These are phyloP conservation scores for Cydia strobilella DNA, from an alignment of 1,140 invertebrate species.

Conservation along the genomic window DNA sequence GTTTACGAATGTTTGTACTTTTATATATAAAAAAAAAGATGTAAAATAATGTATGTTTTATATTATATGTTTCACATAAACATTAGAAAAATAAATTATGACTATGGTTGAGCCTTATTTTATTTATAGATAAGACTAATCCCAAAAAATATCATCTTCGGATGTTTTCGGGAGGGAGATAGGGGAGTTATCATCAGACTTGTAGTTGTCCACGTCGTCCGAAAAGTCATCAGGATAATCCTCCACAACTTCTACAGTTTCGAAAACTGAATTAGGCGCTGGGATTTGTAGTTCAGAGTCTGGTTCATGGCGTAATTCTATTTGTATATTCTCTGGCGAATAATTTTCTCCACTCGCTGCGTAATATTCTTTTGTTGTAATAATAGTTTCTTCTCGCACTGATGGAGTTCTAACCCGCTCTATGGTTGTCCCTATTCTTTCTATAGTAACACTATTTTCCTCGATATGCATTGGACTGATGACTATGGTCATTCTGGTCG, in stretches of 20 bases:
- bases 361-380: constrained; percentile 47
- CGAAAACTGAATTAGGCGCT: neutral
- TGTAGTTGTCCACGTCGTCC: constrained; percentile 61
- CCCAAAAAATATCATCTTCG: constrained; percentile 70
- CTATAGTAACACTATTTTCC: constrained; percentile 18
- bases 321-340: constrained; percentile 31
- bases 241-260: neutral
- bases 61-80: constrained; percentile 57
- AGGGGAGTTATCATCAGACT: constrained; percentile 54
- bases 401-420: constrained; percentile 31
- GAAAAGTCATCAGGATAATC: constrained; percentile 64
- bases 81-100: constrained; percentile 68
- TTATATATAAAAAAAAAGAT: constrained; percentile 62
- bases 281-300: constrained; percentile 18
- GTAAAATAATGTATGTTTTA: constrained; percentile 64
- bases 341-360: constrained; percentile 53
- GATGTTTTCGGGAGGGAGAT: constrained; percentile 58
- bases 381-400: constrained; percentile 38
- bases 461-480: constrained; percentile 49
- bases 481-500: constrained; percentile 53
- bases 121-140: constrained; percentile 47
- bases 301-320: constrained; percentile 33
- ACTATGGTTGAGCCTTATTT: constrained; percentile 53
- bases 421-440: constrained; percentile 20
- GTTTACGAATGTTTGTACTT: constrained; percentile 71